Evolutionary conservation across 2,113 vertebrate genomes (phyloP).

Genomic region (Parus major): DNA sequence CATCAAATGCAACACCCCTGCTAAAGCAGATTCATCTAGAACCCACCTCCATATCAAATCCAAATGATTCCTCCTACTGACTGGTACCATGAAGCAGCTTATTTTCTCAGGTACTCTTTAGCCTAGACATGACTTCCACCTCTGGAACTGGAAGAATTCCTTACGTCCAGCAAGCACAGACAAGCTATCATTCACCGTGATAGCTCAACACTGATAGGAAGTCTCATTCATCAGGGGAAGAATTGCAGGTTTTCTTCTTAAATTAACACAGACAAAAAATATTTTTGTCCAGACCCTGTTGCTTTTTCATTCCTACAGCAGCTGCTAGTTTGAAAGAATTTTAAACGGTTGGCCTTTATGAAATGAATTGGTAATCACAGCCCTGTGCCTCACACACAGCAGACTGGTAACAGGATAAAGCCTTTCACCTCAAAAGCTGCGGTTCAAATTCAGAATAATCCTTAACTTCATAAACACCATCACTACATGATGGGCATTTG

Average conservation of each 20-base stretch:
- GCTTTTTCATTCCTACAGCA: conserved; percentile 24
- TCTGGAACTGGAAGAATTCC: conserved; percentile 16
- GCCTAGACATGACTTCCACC: not conserved
- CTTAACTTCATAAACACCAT: conserved; percentile 6
- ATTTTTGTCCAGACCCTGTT: not conserved
- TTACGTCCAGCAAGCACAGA: not conserved
- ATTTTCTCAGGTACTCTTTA: conserved; percentile 26
- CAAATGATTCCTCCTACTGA: not conserved
- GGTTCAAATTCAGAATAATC: not conserved
- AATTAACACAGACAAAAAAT: conserved; percentile 10
- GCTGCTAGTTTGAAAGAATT: conserved; percentile 39
- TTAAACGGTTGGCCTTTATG: conserved; percentile 29
- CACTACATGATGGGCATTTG: not conserved
- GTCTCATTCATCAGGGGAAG: not conserved
- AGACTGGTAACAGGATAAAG: conserved; percentile 15
- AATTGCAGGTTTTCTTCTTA: conserved; percentile 9
- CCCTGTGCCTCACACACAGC: not conserved
- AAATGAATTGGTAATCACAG: conserved; percentile 53
- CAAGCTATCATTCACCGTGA: not conserved
- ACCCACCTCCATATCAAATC: not conserved
- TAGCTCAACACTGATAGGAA: not conserved
- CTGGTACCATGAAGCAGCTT: not conserved
- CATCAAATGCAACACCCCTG: not conserved
- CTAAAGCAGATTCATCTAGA: not conserved
- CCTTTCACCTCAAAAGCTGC: not conserved